Evolutionary conservation across 1,140 invertebrate genomes (phyloP), one percentile per base, ranked within the genome.

Genomic region (Oreohelix idahoensis): DNA sequence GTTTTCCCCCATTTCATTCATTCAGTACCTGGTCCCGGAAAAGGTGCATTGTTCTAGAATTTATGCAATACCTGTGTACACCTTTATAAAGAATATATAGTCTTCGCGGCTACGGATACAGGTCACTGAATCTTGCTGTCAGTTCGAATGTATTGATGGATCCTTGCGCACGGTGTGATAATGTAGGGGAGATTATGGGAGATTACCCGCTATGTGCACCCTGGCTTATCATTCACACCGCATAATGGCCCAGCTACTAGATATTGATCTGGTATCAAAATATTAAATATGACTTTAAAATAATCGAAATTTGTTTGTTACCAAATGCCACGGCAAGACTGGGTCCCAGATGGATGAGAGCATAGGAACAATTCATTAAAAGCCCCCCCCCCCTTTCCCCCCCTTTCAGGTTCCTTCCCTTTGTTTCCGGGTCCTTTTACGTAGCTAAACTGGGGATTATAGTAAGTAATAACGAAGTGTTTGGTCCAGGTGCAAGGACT

Each of bases 251-350:
- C 63, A 66, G 32, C 29, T 8, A 32, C 26, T 4, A 23, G 53
- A 58, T 58, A 66, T 66, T 17, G 29, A 66, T 29, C 63, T 13
- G 29, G 63, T 10, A 66, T 66, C 63, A 66, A 66, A 8, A 66
- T 66, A 66, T 66, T 66, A 66, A 29, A 66, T 66, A 66, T 66
- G 8, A n/a, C 29, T 66, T 29, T 66, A 66, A 66, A 66, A 66
- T 66, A 66, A 66, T n/a, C n/a, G n/a, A n/a, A n/a, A n/a, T n/a
- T n/a, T n/a, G n/a, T n/a, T n/a, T n/a, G n/a, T n/a, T n/a, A n/a
- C n/a, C n/a, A n/a, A n/a, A n/a, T n/a, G n/a, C n/a, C n/a, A n/a
- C n/a, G n/a, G n/a, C n/a, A n/a, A n/a, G n/a, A n/a, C n/a, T n/a
- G n/a, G n/a, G n/a, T n/a, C n/a, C n/a, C n/a, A n/a, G n/a, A n/a